Conservation (phyloP, 2,797 vertebrate species). For the Acomys russatus region DNA sequence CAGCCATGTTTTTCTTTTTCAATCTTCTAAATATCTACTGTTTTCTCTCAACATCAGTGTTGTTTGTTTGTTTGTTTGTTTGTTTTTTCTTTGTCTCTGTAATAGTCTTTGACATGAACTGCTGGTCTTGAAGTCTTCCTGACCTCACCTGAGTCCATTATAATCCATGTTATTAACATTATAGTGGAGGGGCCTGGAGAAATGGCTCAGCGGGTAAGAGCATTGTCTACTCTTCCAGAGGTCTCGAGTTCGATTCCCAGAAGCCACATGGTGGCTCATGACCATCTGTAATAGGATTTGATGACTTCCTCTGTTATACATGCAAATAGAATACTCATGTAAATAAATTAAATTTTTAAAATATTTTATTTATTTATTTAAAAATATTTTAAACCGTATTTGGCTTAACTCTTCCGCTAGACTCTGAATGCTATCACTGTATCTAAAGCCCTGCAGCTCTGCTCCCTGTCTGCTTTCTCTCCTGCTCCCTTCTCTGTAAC, state of each 20-base stretch:
- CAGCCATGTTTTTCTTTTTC: neutral
- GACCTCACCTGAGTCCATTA: neutral
- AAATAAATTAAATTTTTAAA: no score
- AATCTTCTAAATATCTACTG: neutral
- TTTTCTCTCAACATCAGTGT: neutral
- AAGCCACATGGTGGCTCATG: no score
- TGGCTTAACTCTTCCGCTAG: neutral
- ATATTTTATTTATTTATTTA: no score
- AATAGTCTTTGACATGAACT: neutral
- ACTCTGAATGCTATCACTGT: neutral
- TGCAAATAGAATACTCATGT: neutral
- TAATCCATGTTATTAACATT: neutral
- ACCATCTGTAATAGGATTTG: no score
- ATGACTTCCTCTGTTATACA: no score
- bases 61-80: neutral
- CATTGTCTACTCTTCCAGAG: no score
- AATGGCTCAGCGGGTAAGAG: no score
- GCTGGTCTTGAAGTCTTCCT: neutral
- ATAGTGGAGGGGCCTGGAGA: neutral
- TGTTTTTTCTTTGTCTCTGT: neutral
- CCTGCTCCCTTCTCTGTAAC: neutral
- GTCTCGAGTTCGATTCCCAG: no score
- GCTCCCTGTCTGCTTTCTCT: neutral
- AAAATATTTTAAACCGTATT: neutral
- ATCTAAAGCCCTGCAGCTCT: neutral